Conservation (phyloP, 1,140 invertebrate genomes). For the Lordiphosa clarofinis region DNA sequence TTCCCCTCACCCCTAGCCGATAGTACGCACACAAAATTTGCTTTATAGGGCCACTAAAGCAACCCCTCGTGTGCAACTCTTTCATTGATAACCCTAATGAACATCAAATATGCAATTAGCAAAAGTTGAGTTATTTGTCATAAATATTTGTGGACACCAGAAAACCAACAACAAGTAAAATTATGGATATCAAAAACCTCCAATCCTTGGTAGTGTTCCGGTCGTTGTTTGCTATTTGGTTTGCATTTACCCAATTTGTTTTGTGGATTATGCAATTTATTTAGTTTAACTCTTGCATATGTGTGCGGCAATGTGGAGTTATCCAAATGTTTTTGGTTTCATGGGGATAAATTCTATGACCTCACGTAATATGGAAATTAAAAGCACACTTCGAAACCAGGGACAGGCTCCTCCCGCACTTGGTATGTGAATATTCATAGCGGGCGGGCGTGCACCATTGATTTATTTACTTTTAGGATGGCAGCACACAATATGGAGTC, state of each 20-base stretch:
- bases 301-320: not conserved
- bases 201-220: slow-evolving; percentile 19
- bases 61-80: not conserved
- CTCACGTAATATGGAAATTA: too few species aligned
- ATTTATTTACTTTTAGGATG: slow-evolving; percentile 43
- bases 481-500: slow-evolving; percentile 6
- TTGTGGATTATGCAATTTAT: slow-evolving; percentile 61
- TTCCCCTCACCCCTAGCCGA: not conserved
- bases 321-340: not conserved
- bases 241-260: slow-evolving; percentile 54
- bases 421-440: not conserved
- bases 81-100: slow-evolving; percentile 50
- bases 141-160: slow-evolving; percentile 58
- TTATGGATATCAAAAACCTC: slow-evolving; percentile 29
- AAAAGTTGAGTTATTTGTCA: slow-evolving; percentile 64
- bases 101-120: slow-evolving; percentile 70
- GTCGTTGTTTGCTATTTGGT: slow-evolving; percentile 45
- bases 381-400: too few species aligned
- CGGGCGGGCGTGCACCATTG: slow-evolving; percentile 27
- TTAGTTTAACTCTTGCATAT: slow-evolving; percentile 48
- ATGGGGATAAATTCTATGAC: too few species aligned
- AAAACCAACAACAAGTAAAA: slow-evolving; percentile 18
- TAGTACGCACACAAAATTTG: slow-evolving; percentile 12
- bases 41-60: slow-evolving; percentile 12
- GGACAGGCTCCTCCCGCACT: too few species aligned